Base-by-base conservation (phyloP, 1,140 invertebrate genomes). In the Ylistrum balloti region DNA sequence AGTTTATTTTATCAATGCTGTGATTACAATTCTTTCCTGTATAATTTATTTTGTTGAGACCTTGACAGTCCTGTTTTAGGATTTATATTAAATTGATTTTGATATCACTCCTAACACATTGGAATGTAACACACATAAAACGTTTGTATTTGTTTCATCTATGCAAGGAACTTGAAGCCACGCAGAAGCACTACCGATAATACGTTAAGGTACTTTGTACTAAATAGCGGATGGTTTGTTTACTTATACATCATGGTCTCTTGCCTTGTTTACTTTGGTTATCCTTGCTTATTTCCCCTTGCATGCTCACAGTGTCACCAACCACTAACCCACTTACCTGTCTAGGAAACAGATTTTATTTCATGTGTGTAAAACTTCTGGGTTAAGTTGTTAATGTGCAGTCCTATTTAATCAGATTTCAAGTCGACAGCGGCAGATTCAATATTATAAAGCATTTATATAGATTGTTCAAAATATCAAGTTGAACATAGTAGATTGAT, bases 161-260 rank as follows among this genome's bases (percentile, higher is more conserved):
- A 33, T 86, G 33, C 22, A 89, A 89, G 88, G 88, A 89, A 89
- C 28, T 86, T 89, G 85, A 89, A 89, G 86, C 88, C 88, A 86
- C 88, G 88, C 85, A 86, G 74, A 89, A 89, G 33, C 85, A 86
- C 88, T 32, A 22, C 33, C 20, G 88, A 89, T 33, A 86, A 86
- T 45, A 35, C 28, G 20, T 33, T 33, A 89, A 89, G 88, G 88
- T 89, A 89, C 86, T 34, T 33, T 86, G 38, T 86, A 38, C 56
- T 74, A 74, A 74, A 74, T n/a, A 74, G 2, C 9, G 22, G n/a
- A 74, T 17, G 56, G 56, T 74, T 74, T 74, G 56, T 74, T n/a
- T 74, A 11, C 22, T 17, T 45, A 9, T 13, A 1, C 41, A 28
- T 74, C 1, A 74, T 74, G 56, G n/a, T 28, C 28, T 7, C 17